These are phyloP conservation scores for Desmodus rotundus DNA, from an alignment of 2,113 vertebrate species.

Conservation along the genomic window DNA sequence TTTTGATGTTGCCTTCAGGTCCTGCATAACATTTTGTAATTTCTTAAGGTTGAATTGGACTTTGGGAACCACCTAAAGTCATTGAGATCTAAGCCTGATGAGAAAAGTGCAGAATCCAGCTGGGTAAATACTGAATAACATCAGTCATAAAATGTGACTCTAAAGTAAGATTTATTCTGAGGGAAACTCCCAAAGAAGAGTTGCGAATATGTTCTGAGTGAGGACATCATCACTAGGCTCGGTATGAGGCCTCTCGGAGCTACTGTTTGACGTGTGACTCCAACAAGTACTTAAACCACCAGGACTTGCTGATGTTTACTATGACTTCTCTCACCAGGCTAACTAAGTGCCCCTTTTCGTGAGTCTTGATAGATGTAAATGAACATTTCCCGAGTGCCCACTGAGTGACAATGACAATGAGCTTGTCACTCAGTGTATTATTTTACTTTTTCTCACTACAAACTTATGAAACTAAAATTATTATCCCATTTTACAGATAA, in stretches of 20 bases:
- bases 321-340: neutral
- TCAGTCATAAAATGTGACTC: neutral
- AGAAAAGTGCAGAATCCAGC: neutral
- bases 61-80: neutral
- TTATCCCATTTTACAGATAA: constrained; percentile 5
- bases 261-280: neutral
- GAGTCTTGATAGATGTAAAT: neutral
- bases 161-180: neutral
- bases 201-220: neutral
- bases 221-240: neutral
- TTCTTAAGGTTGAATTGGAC: neutral
- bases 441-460: neutral
- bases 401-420: neutral
- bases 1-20: neutral
- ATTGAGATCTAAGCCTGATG: neutral
- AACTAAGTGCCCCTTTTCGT: neutral
- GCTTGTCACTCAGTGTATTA: neutral
- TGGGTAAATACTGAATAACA: neutral
- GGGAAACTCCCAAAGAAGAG: neutral
- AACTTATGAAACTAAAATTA: neutral
- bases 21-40: neutral
- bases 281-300: neutral
- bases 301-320: neutral
- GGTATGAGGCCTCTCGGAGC: neutral
- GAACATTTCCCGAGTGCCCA: neutral